Evolutionary conservation across 2,888 invertebrate genomes (phyloP).

Genomic region (Clitarchus hookeri): DNA sequence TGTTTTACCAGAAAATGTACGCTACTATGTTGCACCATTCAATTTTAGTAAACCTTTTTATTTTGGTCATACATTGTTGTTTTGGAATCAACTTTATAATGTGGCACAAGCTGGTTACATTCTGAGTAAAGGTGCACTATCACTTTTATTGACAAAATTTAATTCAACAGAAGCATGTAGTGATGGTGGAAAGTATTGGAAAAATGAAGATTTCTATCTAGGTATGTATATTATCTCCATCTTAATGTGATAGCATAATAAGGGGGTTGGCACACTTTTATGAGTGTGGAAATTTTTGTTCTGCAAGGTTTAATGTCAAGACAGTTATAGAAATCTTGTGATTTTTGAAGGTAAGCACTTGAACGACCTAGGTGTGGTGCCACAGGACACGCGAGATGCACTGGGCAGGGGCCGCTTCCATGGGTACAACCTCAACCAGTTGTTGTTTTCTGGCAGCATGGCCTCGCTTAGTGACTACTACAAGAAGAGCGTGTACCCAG

Average conservation of each 20-base stretch:
- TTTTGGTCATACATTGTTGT: constrained; percentile 59
- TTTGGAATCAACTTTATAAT: constrained; percentile 62
- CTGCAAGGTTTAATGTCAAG: too few species aligned
- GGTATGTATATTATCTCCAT: too few species aligned
- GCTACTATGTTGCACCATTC: constrained; percentile 57
- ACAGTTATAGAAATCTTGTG: background rate
- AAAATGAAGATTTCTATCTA: constrained; percentile 63
- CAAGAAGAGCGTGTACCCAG: constrained; percentile 57
- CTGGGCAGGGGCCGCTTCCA: constrained; percentile 58
- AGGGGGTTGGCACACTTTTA: too few species aligned
- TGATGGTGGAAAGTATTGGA: constrained; percentile 58
- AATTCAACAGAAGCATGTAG: constrained; percentile 54
- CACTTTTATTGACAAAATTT: constrained; percentile 53
- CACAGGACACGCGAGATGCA: constrained; percentile 54
- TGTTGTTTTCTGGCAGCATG: constrained; percentile 53
- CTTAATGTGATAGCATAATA: too few species aligned
- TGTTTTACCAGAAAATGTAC: constrained; percentile 61
- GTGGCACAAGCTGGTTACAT: constrained; percentile 61
- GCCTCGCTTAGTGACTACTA: constrained; percentile 56
- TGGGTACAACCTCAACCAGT: constrained; percentile 56
- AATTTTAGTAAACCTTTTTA: constrained; percentile 57
- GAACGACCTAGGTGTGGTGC: constrained; percentile 56
- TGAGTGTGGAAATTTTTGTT: too few species aligned
- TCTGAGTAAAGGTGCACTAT: constrained; percentile 58
- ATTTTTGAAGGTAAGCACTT: constrained; percentile 58